Base-by-base conservation (phyloP, 2,888 invertebrate genomes). In the Ctenicera cuprea region DNA sequence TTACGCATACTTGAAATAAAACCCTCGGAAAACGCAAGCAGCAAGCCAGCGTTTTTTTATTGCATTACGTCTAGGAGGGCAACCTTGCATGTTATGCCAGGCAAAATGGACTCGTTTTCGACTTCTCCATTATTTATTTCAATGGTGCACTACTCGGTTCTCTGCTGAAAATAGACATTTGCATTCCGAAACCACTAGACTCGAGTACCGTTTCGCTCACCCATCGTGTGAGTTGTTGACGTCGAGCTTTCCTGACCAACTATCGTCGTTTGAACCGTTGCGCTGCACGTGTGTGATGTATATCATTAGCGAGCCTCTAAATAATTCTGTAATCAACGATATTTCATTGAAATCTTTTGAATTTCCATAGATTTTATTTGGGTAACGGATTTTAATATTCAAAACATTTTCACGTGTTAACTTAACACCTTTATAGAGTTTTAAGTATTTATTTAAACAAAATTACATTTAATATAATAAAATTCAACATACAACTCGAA, bases 121-220 rank as follows among this genome's bases (percentile, higher is more conserved):
- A 59, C 38, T 20, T 59, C 37, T 59, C 59, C 59, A 59, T 59
- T 59, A 59, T 59, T 59, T 59, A 59, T 59, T 59, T 59, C 59
- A 59, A 59, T 59, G 37, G 59, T 59, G 59, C 38, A 59, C 37
- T 18, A 16, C 16, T 20, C 45, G 22, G 62, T 62, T 20, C 62
- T 37, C 7, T 30, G 30, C 41, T 61, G 48, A 48, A 70, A 71
- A 65, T 66, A 48, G 71, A 65, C 59, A 66, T 65, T 71, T 71
- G 38, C 66, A 71, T 71, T 71, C 48, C 48, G 30, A 57, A 71
- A 65, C 65, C 38, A 66, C 71, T 57, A 59, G 20, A 70, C 26
- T 50, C 33, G 65, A 48, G 71, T 59, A 14, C 38, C 38, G 45
- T 41, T 63, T 33, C 48, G 16, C 62, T 50, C 33, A 20, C 22